Evolutionary conservation across 2,888 invertebrate species (phyloP), one percentile per base, ranked within the genome.

Genomic region (Carcina quercana): DNA sequence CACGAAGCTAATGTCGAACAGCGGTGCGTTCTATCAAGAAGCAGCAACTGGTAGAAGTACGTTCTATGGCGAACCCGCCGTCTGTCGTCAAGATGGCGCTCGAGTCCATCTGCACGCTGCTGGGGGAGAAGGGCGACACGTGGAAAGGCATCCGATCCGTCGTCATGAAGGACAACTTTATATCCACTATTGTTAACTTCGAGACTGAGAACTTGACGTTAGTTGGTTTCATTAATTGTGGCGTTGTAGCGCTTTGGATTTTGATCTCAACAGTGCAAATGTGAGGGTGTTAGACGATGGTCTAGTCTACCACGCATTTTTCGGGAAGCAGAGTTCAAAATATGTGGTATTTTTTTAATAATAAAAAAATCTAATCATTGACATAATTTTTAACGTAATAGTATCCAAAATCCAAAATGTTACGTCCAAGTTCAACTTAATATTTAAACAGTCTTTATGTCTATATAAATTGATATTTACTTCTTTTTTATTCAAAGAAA

Each of bases 11-110:
- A 53, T 42, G 58, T 58, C 50, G 52, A 52, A 69, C 79, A 90
- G 96, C 97, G 66, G 97, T 97, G 66, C 94, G 95, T 75, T 93
- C 94, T 49, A 97, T 97, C 86, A 96, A 95, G 89, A 96, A 96
- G 79, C 95, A 96, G 74, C 95, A 97, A 74, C 86, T 97, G 62
- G 96, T 96, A 40, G 97, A 97, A 76, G 93, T 97, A 48, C 89
- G 95, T 42, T 94, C 96, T 15, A 95, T 97, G 94, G 93, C 94
- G 42, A 96, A 96, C 86, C 97, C 97, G 36, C 97, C 97, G 30
- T 90, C 91, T 32, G 89, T 93, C 45, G 96, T 97, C 46, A 96
- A 96, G 76, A 87, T 97, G 86, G 96, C 97, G 46, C 87, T 97
- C 56, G 97, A 97, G 82, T 95, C 96, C 26, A 95, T 97, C 61